Base-by-base conservation (phyloP, 2,113 vertebrate species). In the Mohoua ochrocephala region DNA sequence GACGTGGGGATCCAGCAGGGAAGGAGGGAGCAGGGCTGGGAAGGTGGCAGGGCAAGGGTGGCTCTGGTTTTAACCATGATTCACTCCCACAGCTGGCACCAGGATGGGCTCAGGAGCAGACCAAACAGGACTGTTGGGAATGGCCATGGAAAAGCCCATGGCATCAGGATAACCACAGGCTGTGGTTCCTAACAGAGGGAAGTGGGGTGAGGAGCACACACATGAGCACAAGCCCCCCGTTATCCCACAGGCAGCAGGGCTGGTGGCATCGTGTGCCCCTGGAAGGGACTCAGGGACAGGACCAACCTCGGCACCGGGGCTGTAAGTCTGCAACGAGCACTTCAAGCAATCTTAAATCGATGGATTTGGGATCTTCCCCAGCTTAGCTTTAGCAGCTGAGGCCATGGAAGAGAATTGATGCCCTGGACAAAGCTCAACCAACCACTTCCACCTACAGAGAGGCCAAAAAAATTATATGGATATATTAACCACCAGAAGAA, bases 241-340 rank as follows among this genome's bases (percentile, higher is more conserved):
- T 64, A 20, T 31, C 23, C 26, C 1, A 0, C 0, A 1, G 67
- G 31, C 54, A 80, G 31, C 9, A 15, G 54, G 49, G 74, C 3
- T 23, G 37, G 41, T 50, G 33, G 47, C 37, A 19, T 8, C 0
- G 0, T 26, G 52, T 0, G 8, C 31, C 35, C 33, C 74, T 60
- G 9, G 7, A 18, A 47, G 37, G 1, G 2, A 70, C 47, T 31
- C 49, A 6, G 57, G 71, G 30, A 21, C 37, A 44, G 60, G 35
- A 24, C 37, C 3, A 0, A 20, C 76, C 37, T 42, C 11, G 18
- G 59, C 45, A 27, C 4, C 8, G 21, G 4, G 22, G 50, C 45
- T 52, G 17, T 8, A 28, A 52, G 15, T 64, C 68, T 91, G 79
- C 54, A 84, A 74, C 0, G 0, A 75, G 49, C 44, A 16, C 53